Conservation (phyloP, 2,888 invertebrate genomes). For the Pandemis corylana region DNA sequence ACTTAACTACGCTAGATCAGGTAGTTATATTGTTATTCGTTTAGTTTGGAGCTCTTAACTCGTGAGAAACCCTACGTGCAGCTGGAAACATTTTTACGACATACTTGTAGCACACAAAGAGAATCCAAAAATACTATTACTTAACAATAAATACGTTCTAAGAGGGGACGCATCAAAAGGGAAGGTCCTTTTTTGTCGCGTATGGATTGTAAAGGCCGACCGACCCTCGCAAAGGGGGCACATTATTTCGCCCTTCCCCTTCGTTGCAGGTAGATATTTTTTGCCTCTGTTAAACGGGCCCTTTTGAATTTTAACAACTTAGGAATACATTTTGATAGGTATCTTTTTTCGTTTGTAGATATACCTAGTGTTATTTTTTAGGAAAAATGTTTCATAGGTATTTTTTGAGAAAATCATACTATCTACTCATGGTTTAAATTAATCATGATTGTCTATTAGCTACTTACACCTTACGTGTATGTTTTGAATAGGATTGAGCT, state of each 20-base stretch:
- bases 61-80: not conserved
- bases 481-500: no score
- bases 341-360: no score
- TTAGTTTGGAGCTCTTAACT: not conserved
- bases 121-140: not conserved
- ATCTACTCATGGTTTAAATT: no score
- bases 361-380: no score
- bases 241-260: slow-evolving; percentile 12
- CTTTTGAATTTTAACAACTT: not conserved
- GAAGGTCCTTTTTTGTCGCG: not conserved
- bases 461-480: no score
- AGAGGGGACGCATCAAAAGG: slow-evolving; percentile 1
- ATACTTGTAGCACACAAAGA: not conserved
- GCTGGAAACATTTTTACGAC: not conserved
- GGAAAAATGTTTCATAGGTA: no score
- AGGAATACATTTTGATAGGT: no score
- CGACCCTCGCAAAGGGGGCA: slow-evolving; percentile 11
- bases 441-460: no score
- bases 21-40: no score
- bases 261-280: slow-evolving; percentile 29
- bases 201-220: not conserved
- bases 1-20: not conserved
- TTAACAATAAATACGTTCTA: not conserved
- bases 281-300: slow-evolving; percentile 16
- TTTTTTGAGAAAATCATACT: no score